Base-by-base conservation (phyloP, 64 coral and sea anemone genomes). In the Orbicella faveolata region DNA sequence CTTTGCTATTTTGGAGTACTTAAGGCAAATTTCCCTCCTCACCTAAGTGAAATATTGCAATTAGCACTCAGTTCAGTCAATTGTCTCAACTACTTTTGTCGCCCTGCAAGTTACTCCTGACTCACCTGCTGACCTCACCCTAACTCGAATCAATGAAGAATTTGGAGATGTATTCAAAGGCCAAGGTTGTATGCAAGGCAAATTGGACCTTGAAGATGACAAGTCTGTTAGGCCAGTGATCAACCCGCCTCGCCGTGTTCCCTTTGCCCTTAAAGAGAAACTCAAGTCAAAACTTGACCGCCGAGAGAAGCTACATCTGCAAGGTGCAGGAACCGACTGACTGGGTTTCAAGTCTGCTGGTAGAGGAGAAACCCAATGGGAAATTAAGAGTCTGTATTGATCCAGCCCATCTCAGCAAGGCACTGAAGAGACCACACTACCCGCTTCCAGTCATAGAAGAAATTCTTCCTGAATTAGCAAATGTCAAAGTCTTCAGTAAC, bases 401-500 rank as follows among this genome's bases (percentile, higher is more conserved):
- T 9, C 26, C 51, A 4, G n/a, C n/a, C 8, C 52, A 55, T n/a
- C 53, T 80, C 21, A 80, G 61, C 33, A 1, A 61, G 23, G 78
- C 78, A 16, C 78, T 80, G n/a, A 80, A 57, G n/a, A 20, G 53
- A 61, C 30, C 23, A 15, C 78, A 61, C 78, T 55, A 80, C 3
- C 78, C 78, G 2, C 33, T 62, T 13, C 78, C 78, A 14, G 78
- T 80, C 13, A 80, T 80, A 57, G 78, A 62, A 11, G 51, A 73
- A 59, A 20, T 59, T 34, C 70, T 61, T 61, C 74, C 86, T 74
- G 68, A 52, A 20, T 19, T 26, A 80, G 61, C 20, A 19, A 52
- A 83, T 75, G 89, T 83, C 2, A 74, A 57, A 90, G 89, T 90
- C 14, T 83, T 83, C 39, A 75, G 44, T 9, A 90, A 90, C 33